phyloP scores from a whole-genome alignment of 2,888 invertebrate species.

The Lottia scabra region DNA sequence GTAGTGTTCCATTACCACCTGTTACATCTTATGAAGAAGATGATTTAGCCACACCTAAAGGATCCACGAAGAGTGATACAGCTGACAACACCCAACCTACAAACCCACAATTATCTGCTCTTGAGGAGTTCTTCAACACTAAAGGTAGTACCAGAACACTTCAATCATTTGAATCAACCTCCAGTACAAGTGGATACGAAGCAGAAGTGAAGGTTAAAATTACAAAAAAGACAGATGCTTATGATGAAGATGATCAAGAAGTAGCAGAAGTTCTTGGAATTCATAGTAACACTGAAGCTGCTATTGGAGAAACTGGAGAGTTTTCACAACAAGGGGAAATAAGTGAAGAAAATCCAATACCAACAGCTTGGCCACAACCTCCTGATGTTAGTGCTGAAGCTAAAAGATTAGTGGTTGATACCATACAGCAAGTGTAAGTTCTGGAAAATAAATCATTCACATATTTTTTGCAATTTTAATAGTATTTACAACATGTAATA shows the following conservation, averaged over 20 bases:
- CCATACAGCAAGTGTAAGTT: constrained; percentile 12
- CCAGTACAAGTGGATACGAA: constrained; percentile 44
- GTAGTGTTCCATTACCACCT: constrained; percentile 58
- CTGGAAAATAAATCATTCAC: too few relatives aligned
- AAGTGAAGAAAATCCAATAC: constrained; percentile 34
- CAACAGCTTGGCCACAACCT: constrained; percentile 59
- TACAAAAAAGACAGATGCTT: constrained; percentile 23
- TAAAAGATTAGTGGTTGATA: constrained; percentile 35
- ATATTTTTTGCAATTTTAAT: too few relatives aligned
- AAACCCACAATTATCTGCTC: not conserved
- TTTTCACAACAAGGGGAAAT: constrained; percentile 33
- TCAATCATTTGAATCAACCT: constrained; percentile 31
- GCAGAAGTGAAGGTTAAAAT: constrained; percentile 29
- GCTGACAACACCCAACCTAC: constrained; percentile 8
- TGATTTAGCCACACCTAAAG: constrained; percentile 45
- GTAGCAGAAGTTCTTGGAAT: constrained; percentile 49
- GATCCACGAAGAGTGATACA: constrained; percentile 29
- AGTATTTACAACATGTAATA: too few relatives aligned
- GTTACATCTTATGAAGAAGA: constrained; percentile 48
- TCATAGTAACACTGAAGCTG: constrained; percentile 19
- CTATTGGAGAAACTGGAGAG: constrained; percentile 34
- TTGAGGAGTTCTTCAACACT: constrained; percentile 21
- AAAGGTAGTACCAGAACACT: constrained; percentile 4
- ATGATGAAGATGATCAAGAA: constrained; percentile 59
- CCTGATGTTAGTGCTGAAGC: constrained; percentile 51